A percentile compares a stretch with the other conserved stretches of the same genome.
phyloP scores from a whole-genome alignment of 2,888 invertebrate species.

The Isotomurus palustris region DNA sequence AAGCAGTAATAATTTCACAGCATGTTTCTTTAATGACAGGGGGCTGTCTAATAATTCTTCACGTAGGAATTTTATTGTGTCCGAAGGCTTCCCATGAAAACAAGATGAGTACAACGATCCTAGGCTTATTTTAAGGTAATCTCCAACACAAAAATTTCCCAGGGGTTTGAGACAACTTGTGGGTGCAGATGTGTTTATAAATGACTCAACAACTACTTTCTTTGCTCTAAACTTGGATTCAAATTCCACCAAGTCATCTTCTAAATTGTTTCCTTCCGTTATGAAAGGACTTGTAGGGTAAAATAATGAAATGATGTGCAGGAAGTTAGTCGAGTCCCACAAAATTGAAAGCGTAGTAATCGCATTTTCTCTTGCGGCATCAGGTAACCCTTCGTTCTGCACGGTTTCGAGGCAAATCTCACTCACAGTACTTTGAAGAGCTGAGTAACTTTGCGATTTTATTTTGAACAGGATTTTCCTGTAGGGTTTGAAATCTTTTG shows the following conservation, averaged over 20 bases:
- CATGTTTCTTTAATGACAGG: constrained; percentile 22
- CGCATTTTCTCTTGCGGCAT: constrained; percentile 23
- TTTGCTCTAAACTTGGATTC: constrained; percentile 9
- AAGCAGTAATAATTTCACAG: constrained; percentile 13
- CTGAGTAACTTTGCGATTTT: constrained; percentile 28
- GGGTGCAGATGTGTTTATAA: constrained; percentile 10
- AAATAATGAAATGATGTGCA: constrained; percentile 25
- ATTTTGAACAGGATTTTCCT: constrained; percentile 15
- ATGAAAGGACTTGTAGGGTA: constrained; percentile 15
- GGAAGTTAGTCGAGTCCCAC: constrained; percentile 26
- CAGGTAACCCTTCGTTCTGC: constrained; percentile 21
- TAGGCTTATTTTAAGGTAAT: constrained; percentile 13
- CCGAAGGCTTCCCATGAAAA: constrained; percentile 5
- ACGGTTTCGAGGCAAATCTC: constrained; percentile 31
- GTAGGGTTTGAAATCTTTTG: constrained; percentile 19
- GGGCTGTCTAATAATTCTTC: constrained; percentile 20
- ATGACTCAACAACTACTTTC: constrained; percentile 15
- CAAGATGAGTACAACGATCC: constrained; percentile 14
- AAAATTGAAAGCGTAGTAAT: constrained; percentile 19
- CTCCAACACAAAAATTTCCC: constrained; percentile 22
- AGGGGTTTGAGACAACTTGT: not conserved
- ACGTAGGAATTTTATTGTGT: constrained; percentile 22
- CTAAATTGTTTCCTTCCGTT: constrained; percentile 2
- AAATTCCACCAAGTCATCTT: constrained; percentile 2
- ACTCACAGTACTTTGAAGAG: constrained; percentile 21